Evolutionary conservation across 2,888 invertebrate genomes (phyloP).

Genomic region (Schizotus pectinicornis): DNA sequence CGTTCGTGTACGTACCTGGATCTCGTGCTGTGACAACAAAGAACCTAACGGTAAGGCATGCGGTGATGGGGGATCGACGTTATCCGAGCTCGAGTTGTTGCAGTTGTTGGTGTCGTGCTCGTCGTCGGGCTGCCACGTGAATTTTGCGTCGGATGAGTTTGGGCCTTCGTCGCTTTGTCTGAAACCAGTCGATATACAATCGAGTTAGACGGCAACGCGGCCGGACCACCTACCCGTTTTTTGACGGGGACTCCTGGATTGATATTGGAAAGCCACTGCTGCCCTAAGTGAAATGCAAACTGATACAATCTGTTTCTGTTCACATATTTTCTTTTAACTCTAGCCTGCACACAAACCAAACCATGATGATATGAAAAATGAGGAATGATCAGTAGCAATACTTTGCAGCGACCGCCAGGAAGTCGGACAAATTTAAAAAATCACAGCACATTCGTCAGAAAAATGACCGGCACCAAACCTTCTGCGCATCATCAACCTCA

Average conservation of each 20-base stretch:
- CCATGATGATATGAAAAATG: slow-evolving; percentile 51
- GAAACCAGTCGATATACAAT: slow-evolving; percentile 30
- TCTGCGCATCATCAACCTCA: no score
- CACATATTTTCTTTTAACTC: slow-evolving; percentile 59
- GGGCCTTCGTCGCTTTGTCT: slow-evolving; percentile 78
- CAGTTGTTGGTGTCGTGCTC: slow-evolving; percentile 65
- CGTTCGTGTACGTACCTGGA: slow-evolving; percentile 65
- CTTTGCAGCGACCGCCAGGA: no score
- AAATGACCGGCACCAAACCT: no score
- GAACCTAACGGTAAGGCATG: slow-evolving; percentile 40
- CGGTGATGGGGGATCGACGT: slow-evolving; percentile 29
- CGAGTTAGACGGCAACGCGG: not conserved
- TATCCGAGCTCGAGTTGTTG: slow-evolving; percentile 57
- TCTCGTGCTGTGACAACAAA: slow-evolving; percentile 71
- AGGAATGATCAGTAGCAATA: slow-evolving; percentile 22
- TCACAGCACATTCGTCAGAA: no score
- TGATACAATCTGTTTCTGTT: slow-evolving; percentile 66
- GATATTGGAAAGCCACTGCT: slow-evolving; percentile 78
- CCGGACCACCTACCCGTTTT: slow-evolving; percentile 65
- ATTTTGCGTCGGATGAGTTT: slow-evolving; percentile 88
- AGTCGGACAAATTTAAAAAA: no score
- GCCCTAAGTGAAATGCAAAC: slow-evolving; percentile 78
- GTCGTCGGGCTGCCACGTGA: slow-evolving; percentile 74
- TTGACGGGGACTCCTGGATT: slow-evolving; percentile 62
- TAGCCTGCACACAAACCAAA: slow-evolving; percentile 65